phyloP scores from a whole-genome alignment of 2,797 vertebrate species.

The Pseudotriccus pelzelni region DNA sequence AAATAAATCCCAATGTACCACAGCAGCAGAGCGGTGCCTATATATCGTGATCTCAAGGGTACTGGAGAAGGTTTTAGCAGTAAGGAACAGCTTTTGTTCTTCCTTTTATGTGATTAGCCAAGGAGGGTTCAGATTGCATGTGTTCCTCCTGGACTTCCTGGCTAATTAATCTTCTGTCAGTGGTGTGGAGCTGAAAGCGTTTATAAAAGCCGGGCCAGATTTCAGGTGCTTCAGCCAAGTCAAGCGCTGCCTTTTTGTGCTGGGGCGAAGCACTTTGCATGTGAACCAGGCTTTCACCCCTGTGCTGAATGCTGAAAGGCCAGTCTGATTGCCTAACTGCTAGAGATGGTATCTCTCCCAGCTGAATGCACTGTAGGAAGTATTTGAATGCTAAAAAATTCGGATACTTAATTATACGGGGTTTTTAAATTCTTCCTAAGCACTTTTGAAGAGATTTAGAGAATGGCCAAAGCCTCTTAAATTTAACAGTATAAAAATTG shows the following conservation, averaged over 20 bases:
- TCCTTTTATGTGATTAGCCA: constrained; percentile 21
- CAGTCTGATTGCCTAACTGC: background rate
- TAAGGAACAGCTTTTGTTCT: constrained; percentile 30
- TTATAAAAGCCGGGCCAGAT: constrained; percentile 34
- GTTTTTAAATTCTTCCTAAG: background rate
- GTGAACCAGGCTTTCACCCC: background rate
- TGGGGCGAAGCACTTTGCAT: background rate
- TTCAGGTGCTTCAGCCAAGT: constrained; percentile 50
- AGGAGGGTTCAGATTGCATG: constrained; percentile 37
- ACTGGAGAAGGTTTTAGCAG: background rate
- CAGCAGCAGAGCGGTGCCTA: background rate
- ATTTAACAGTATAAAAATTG: background rate
- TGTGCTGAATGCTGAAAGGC: background rate
- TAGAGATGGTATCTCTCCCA: background rate
- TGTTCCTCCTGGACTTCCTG: constrained; percentile 61
- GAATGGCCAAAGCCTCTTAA: background rate
- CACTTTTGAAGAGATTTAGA: background rate
- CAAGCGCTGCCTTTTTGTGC: constrained; percentile 11
- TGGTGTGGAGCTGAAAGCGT: constrained; percentile 21
- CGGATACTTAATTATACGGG: fast-evolving
- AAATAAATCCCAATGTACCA: background rate
- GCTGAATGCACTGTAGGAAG: background rate
- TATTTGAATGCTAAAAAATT: background rate
- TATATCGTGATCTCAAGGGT: background rate
- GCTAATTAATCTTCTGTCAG: constrained; percentile 59